Conservation (phyloP, 1,140 invertebrate species). For the Lepidostoma basale region DNA sequence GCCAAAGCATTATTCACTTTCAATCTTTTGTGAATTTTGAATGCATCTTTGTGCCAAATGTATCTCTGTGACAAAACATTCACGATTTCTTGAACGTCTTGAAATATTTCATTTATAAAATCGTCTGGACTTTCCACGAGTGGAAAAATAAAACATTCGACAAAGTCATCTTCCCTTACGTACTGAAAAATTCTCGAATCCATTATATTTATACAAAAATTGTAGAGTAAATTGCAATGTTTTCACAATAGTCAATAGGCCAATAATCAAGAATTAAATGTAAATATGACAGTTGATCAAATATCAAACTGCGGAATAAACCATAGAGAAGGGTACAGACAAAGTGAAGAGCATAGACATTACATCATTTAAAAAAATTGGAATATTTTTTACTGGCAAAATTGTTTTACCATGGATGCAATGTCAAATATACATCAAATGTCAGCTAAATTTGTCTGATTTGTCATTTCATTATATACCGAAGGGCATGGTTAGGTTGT, state of each 20-base stretch:
- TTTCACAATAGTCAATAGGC: no score
- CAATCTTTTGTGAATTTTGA: conserved; percentile 53
- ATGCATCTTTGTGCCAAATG: conserved; percentile 74
- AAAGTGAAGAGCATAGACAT: no score
- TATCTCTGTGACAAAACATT: conserved; percentile 55
- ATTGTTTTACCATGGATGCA: no score
- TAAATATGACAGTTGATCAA: no score
- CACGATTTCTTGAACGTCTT: conserved; percentile 51
- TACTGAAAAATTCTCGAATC: conserved; percentile 54
- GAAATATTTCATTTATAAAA: conserved; percentile 51
- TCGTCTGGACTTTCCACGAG: conserved; percentile 48
- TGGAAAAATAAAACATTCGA: conserved; percentile 75
- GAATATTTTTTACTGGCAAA: no score
- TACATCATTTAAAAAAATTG: no score
- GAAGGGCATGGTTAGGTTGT: neutral
- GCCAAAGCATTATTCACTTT: conserved; percentile 45
- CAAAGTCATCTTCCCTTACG: conserved; percentile 68
- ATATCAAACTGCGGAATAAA: no score
- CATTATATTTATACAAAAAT: conserved; percentile 36
- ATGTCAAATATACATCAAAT: neutral
- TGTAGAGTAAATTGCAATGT: no score
- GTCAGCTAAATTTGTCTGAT: neutral
- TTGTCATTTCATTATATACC: no score
- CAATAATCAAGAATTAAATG: no score
- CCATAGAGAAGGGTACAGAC: no score